Evolutionary conservation across 2,888 invertebrate genomes (phyloP), one percentile per base, ranked within the genome.

Genomic region (Tinea pellionella): DNA sequence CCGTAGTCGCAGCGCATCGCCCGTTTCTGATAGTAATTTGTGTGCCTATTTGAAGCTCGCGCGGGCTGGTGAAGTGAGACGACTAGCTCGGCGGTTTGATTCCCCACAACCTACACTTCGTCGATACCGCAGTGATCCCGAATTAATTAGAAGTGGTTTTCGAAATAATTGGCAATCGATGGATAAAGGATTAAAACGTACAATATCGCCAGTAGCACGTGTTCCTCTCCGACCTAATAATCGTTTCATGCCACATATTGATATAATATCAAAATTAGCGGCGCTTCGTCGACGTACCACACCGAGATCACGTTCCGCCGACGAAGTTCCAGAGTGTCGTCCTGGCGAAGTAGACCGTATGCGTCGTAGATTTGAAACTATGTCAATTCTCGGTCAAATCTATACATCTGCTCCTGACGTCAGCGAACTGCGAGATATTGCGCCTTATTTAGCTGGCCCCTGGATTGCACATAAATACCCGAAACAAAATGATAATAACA

Each of bases 231-330:
- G 90, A 37, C 84, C 90, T 0, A 91, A 91, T 61, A 93, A 94
- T 70, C 89, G 94, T 12, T 91, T 91, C 64, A 95, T 96, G 95
- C 95, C 96, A 0, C 95, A 94, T 69, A 95, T 96, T 65, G 95
- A 96, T 68, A 92, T 96, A n/a, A 96, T 96, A 67, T 95, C 95
- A 67, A 95, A 96, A 80, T 90, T 94, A 61, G 95, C 95, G 0
- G 89, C 91, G 0, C 78, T 94, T 32, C 87, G 89, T 56, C 79
- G 80, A 64, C 79, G 87, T 42, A 77, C 82, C 1, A 66, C 78
- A 19, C 81, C 85, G 30, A 80, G 89, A 61, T 87, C 88, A 56
- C 85, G 89, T 65, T 84, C 89, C 16, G 77, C 84, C 8, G 85
- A 87, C 69, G 88, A 86, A 65, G 78, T 81, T 8, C 70, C 76